Conservation (phyloP, 1,140 invertebrate species). For the Steinernema khuongi region DNA sequence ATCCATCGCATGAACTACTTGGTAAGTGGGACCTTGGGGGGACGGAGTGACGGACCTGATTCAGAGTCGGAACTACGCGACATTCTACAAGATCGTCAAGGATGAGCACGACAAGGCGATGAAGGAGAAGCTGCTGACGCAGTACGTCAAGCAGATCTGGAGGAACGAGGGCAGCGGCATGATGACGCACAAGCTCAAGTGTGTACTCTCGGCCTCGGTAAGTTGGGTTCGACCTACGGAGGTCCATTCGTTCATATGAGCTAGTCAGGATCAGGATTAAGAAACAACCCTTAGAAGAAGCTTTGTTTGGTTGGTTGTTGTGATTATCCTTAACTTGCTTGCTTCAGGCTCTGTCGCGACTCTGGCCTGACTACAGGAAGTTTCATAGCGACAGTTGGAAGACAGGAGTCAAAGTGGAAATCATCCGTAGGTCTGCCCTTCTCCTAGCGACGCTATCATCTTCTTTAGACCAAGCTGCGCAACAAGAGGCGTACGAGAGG, state of each 20-base stretch:
- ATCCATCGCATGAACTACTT: not conserved
- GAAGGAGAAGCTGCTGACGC: not conserved
- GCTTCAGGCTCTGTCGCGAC: not conserved
- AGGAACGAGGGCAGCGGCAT: not conserved
- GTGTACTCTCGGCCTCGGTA: not conserved
- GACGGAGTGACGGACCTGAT: not conserved
- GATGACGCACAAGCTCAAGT: not conserved
- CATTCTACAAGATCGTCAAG: not conserved
- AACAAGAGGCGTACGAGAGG: slow-evolving; percentile 1
- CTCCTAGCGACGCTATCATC: not conserved
- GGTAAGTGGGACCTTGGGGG: not conserved
- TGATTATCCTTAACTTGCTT: too few species aligned
- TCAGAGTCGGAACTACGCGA: not conserved
- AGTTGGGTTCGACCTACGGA: not conserved
- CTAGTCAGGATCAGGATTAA: too few species aligned
- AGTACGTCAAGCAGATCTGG: slow-evolving; percentile 5
- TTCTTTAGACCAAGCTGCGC: not conserved
- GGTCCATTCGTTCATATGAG: too few species aligned
- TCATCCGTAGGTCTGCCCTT: not conserved
- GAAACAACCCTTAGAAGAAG: too few species aligned
- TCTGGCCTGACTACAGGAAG: not conserved
- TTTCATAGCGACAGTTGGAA: not conserved
- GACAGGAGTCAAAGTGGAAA: slow-evolving; percentile 3
- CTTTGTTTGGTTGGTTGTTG: too few species aligned
- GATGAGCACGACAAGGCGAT: not conserved